Evolutionary conservation across 2,113 vertebrate genomes (phyloP).

Genomic region (Anoura caudifer): DNA sequence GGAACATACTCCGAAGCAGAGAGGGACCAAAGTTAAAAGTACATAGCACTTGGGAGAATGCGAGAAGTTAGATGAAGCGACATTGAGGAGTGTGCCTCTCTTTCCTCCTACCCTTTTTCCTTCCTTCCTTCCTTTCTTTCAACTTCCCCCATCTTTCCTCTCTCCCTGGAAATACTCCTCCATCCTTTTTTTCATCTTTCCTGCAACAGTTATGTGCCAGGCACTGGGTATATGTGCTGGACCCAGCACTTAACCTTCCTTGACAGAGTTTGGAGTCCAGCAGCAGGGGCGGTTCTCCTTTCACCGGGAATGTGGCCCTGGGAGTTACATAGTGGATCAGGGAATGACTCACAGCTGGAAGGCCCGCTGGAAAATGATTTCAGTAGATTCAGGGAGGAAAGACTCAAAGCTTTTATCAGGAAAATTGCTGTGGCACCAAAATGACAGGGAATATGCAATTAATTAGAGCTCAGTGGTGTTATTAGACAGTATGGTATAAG

Average conservation of each 20-base stretch:
- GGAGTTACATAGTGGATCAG: neutral
- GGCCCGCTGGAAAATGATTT: neutral
- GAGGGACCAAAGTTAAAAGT: neutral
- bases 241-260: neutral
- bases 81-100: too few species aligned
- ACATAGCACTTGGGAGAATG: neutral
- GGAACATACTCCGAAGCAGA: neutral
- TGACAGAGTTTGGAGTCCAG: too few species aligned
- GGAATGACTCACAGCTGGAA: neutral
- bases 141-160: neutral
- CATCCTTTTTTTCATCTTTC: neutral
- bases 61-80: neutral
- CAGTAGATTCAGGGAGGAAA: neutral
- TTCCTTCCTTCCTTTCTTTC: neutral
- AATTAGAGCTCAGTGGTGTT: neutral
- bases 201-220: neutral
- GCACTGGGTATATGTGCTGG: neutral
- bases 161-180: neutral
- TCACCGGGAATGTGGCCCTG: neutral
- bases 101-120: rapidly evolving
- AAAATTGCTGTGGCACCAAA: neutral
- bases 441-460: rapidly evolving
- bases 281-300: neutral
- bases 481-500: too few species aligned
- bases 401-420: neutral